Percentiles rank a stretch among this genome's conserved stretches.
These are phyloP conservation scores for Virgularia gustaviana DNA, from an alignment of 92 coral and sea anemone genomes.

Conservation along the genomic window DNA sequence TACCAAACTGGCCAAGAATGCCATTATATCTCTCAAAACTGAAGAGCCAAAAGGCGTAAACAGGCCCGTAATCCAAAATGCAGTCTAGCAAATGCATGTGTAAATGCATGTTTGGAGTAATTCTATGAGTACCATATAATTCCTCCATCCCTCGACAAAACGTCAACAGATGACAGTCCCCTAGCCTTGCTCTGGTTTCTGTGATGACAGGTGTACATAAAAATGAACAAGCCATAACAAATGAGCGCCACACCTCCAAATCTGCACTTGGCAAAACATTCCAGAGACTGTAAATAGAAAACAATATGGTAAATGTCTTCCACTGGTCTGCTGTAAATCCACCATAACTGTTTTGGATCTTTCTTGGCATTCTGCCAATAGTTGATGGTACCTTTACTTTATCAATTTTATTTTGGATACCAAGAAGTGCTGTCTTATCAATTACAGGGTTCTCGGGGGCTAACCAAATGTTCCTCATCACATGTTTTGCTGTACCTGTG, in stretches of 20 bases:
- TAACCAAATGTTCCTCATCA: conserved; percentile 49
- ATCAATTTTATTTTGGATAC: conserved; percentile 44
- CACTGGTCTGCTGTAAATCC: conserved; percentile 60
- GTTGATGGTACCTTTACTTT: conserved; percentile 30
- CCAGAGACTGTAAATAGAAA: conserved; percentile 45
- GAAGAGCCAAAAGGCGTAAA: conserved; percentile 67
- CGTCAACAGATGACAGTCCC: not conserved
- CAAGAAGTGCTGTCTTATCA: not conserved
- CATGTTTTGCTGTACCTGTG: conserved; percentile 45
- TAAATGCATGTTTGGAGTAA: conserved; percentile 56
- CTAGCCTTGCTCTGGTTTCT: conserved; percentile 19
- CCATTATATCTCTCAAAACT: conserved; percentile 25
- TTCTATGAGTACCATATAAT: conserved; percentile 44
- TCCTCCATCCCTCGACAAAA: not conserved
- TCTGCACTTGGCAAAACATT: conserved; percentile 23
- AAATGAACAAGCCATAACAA: conserved; percentile 42
- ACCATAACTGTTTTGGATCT: conserved; percentile 42
- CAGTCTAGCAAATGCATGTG: conserved; percentile 46
- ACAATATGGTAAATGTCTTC: conserved; percentile 50
- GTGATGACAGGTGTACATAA: conserved; percentile 42
- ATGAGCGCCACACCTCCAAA: conserved; percentile 49
- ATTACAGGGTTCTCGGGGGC: conserved; percentile 1
- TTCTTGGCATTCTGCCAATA: conserved; percentile 52
- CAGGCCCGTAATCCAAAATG: conserved; percentile 51
- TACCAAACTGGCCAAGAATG: not conserved